Base-by-base conservation (phyloP, 2,797 vertebrate species). In the Falco novaeseelandiae region DNA sequence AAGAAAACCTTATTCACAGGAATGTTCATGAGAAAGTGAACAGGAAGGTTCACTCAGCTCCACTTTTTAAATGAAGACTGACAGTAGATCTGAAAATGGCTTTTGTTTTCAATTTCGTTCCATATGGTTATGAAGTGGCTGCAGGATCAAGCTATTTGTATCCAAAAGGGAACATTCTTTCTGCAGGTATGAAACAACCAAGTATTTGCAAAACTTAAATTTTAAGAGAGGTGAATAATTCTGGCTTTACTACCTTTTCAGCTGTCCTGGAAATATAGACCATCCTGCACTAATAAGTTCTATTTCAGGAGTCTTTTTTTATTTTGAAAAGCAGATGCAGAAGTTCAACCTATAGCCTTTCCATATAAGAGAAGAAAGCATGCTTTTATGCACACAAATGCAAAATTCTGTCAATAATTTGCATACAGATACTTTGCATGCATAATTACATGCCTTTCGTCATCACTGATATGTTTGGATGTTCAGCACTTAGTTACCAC, bases 31-130 rank as follows among this genome's bases (percentile, higher is more conserved):
- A 81, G 80, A 83, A 95, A 76, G 30, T 32, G 52, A 90, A 72
- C 57, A 51, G 73, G 58, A 95, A 76, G 49, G 72, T 90, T 95
- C 89, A 78, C 67, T 93, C 57, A 76, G 70, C 65, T 73, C 55
- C 89, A 94, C 87, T 62, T 95, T 94, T 93, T 72, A 84, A 95
- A 96, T 93, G 80, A 90, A 95, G 73, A 95, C 80, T 93, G 91
- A 91, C 80, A 89, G 83, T 70, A 86, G 66, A 82, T 79, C 84
- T 17, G 54, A 88, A 95, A 94, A 91, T 82, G 80, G 30, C 77
- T 95, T 96, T 97, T 95, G 96, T 91, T 96, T 95, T 86, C 89
- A 86, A 80, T 97, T 96, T 84, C 27, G 46, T 82, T 94, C 93
- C 90, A 67, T 93, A 82, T 95, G 87, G 84, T 73, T 93, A 46